Base-by-base conservation (phyloP, 2,797 vertebrate genomes). In the Chanos chanos region DNA sequence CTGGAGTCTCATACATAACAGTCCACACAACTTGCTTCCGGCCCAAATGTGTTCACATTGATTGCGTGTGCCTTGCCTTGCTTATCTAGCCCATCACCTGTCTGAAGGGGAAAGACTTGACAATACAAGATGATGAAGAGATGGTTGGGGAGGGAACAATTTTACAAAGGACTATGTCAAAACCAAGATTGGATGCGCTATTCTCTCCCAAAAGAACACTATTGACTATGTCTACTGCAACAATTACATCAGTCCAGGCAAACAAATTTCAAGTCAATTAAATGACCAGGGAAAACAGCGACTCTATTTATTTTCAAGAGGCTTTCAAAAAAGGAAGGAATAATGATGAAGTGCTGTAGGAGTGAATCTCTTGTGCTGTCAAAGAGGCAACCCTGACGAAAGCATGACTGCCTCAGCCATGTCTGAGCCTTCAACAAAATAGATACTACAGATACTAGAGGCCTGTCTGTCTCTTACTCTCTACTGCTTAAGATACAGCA, bases 41-140 rank as follows among this genome's bases (percentile, higher is more conserved):
- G 43, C 21, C 43, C 28, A 24, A 37, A 70, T 41, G 50, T 15
- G 5, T 28, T 59, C 43, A 47, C 30, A 73, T 73, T 39, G 25
- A 66, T 70, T 50, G 28, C 31, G 15, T 64, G 37, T 33, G 30
- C 44, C 27, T 18, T 13, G 7, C 21, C 64, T 55, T 51, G 44
- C 52, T 66, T 66, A 74, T 68, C 57, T 39, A 58, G 61, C 68
- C 56, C 30, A 60, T 52, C 71, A 58, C 73, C 81, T 77, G 82
- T 86, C 75, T 81, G 63, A 64, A 52, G 37, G 44, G 67, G 66
- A 66, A 54, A 37, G 57, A 59, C 62, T 50, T 48, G 51, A 76
- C 73, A 77, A 72, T 70, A 66, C 72, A 74, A 54, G 79, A 71
- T 78, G 80, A 85, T 86, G 71, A 79, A 82, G 64, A 79, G 81